Percentiles rank a stretch among this genome's conserved stretches.
phyloP scores from a whole-genome alignment of 1,140 invertebrate species.

The Drosophila littoralis region DNA sequence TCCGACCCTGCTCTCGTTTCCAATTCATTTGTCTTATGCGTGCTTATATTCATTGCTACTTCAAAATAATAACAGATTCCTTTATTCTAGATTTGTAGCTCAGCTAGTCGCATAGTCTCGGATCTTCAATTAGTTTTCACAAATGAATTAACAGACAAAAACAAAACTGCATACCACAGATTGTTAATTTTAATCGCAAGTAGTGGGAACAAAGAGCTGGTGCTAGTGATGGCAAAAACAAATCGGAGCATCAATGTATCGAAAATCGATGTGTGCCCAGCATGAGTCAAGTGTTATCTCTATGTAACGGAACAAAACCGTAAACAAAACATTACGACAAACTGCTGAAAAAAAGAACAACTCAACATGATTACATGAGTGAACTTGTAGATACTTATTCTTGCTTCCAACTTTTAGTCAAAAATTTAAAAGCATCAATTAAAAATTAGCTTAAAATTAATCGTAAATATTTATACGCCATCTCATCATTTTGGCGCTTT shows the following conservation, averaged over 20 bases:
- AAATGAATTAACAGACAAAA: neutral
- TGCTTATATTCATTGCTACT: neutral
- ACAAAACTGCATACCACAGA: conserved; percentile 8
- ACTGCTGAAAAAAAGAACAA: too few relatives aligned
- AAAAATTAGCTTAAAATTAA: too few relatives aligned
- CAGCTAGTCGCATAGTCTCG: too few relatives aligned
- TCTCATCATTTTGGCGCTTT: too few relatives aligned
- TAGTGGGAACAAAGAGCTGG: neutral
- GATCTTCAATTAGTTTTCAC: neutral
- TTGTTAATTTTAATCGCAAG: conserved; percentile 5
- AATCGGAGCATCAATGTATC: neutral
- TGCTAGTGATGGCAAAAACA: neutral
- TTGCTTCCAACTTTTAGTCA: too few relatives aligned
- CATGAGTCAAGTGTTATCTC: neutral
- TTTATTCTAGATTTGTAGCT: neutral
- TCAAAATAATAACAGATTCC: neutral
- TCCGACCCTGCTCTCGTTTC: conserved; percentile 3
- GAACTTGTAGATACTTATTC: too few relatives aligned
- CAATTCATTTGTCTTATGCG: neutral
- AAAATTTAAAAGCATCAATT: too few relatives aligned
- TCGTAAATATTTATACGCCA: too few relatives aligned
- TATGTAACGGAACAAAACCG: neutral
- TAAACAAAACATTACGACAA: neutral
- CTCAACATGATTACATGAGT: too few relatives aligned
- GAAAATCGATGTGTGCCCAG: neutral